A percentile compares a stretch with the other conserved stretches of the same genome.
Conservation (phyloP, 1,140 invertebrate genomes). For the Arctopsyche grandis region DNA sequence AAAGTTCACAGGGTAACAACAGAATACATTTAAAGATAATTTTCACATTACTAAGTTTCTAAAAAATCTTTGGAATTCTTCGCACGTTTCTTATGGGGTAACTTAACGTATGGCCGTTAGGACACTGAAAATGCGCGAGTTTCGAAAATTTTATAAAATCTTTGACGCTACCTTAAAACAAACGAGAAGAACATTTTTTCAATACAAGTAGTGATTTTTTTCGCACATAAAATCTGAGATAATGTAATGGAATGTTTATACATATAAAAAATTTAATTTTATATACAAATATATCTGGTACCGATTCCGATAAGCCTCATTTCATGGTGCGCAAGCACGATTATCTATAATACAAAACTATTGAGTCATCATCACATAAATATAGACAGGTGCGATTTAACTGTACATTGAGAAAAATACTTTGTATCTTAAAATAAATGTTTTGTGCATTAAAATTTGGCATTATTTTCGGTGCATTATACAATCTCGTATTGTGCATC, state of each 20-base stretch:
- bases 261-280: not conserved
- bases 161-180: too few species aligned
- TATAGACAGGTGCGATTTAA: too few species aligned
- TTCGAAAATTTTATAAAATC: too few species aligned
- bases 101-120: slow-evolving; percentile 51
- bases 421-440: too few species aligned
- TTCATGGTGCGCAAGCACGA: too few species aligned
- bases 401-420: too few species aligned
- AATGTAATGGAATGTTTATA: not conserved
- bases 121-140: not conserved
- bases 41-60: slow-evolving; percentile 43
- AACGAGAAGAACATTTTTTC: not conserved
- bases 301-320: not conserved
- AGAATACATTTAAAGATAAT: slow-evolving; percentile 43
- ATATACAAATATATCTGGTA: not conserved
- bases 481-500: too few species aligned
- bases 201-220: not conserved
- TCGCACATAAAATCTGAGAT: not conserved
- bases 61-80: slow-evolving; percentile 53
- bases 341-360: too few species aligned
- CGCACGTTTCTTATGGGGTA: slow-evolving; percentile 47
- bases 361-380: too few species aligned
- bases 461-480: too few species aligned
- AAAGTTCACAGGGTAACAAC: slow-evolving; percentile 51
- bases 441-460: too few species aligned